Evolutionary conservation across 1,140 invertebrate genomes (phyloP).

Genomic region (Spodoptera litura): DNA sequence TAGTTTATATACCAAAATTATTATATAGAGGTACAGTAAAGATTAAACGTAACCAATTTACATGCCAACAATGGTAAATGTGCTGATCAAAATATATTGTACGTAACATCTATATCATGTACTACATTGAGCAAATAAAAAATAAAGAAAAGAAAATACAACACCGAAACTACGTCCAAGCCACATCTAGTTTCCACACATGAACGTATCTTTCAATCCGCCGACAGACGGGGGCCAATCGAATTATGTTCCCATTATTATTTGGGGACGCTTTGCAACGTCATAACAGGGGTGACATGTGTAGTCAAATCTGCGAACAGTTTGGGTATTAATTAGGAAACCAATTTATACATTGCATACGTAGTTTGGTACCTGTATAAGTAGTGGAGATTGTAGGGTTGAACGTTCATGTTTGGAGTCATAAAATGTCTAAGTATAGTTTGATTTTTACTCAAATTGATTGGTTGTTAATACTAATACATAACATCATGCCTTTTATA

Average conservation of each 20-base stretch:
- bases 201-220: conserved; percentile 59
- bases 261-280: conserved; percentile 75
- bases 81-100: too few species aligned
- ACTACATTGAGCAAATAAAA: too few species aligned
- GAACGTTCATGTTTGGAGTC: neutral
- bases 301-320: conserved; percentile 59
- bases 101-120: too few species aligned
- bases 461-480: too few species aligned
- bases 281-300: conserved; percentile 69
- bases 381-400: neutral
- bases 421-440: too few species aligned
- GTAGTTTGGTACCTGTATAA: neutral
- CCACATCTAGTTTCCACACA: conserved; percentile 16
- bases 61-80: too few species aligned
- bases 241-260: conserved; percentile 83
- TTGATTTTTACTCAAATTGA: too few species aligned
- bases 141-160: too few species aligned
- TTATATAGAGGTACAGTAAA: too few species aligned
- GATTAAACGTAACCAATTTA: too few species aligned
- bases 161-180: neutral
- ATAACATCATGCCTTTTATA: too few species aligned
- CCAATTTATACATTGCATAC: conserved; percentile 45
- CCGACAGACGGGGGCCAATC: conserved; percentile 77
- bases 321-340: conserved; percentile 55
- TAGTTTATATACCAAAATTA: too few species aligned